Base-by-base conservation (phyloP, 2,113 vertebrate genomes). In the Pogona vitticeps region DNA sequence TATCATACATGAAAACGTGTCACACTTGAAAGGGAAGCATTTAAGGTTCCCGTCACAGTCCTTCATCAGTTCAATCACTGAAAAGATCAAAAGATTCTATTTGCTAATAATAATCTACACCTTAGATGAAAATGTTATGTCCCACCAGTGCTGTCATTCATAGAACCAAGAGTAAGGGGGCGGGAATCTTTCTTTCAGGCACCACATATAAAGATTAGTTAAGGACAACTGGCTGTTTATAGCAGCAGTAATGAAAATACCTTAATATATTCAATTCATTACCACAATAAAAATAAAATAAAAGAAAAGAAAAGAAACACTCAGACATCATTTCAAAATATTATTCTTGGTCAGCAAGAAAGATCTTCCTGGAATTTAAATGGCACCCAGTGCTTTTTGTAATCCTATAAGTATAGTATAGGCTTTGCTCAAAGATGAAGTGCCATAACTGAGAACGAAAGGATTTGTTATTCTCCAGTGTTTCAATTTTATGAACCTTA, bases 381-480 rank as follows among this genome's bases (percentile, higher is more conserved):
- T 28, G 33, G 68, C 82, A 28, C 56, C 84, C 79, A 38, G 20
- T 87, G 88, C 63, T 89, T 87, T 83, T 73, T 90, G 59, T 87
- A 94, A 92, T 91, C 87, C 89, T 89, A 0, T 76, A 91, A 86
- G 15, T 83, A 71, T 63, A 76, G 58, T 31, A 31, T 5, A 89
- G 79, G 42, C 78, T 91, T 88, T 85, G 28, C 83, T 90, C 61
- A 80, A 77, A 91, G 91, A 90, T 75, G 20, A 90, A 91, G 42
- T 59, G 0, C 0, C 86, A 46, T 20, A 86, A 52, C 83, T 40
- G 80, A 31, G 76, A 70, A 86, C 83, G 46, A 85, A 90, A 86
- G 91, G 83, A 86, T 91, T 95, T 91, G 58, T 88, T 81, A 85
- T 88, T 90, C 87, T 94, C 84, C 79, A 87, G 72, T 86, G 83